phyloP scores from a whole-genome alignment of 2,888 invertebrate genomes.

The Harpalus rubripes region DNA sequence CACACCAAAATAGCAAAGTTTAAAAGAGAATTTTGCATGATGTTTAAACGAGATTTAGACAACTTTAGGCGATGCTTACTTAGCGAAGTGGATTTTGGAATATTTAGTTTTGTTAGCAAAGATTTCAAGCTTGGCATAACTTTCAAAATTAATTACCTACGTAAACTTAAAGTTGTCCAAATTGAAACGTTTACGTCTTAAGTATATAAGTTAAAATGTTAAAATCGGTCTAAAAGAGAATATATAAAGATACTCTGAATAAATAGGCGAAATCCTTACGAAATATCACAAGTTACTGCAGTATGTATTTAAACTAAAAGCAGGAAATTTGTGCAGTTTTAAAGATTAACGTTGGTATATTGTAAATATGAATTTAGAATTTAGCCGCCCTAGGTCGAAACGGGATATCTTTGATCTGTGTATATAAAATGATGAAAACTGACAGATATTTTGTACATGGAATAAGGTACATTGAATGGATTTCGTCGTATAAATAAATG shows the following conservation, averaged over 20 bases:
- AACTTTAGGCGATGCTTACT: constrained; percentile 1
- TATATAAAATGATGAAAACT: no score
- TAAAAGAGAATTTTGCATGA: not conserved
- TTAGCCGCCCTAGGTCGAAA: no score
- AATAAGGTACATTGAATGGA: no score
- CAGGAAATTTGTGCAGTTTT: no score
- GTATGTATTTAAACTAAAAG: no score
- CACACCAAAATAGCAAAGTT: no score
- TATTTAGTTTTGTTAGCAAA: not conserved
- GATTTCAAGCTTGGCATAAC: not conserved
- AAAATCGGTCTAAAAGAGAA: not conserved
- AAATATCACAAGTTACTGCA: no score
- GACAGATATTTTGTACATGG: no score
- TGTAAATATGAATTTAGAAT: no score
- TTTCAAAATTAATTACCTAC: constrained; percentile 43
- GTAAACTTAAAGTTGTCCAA: not conserved
- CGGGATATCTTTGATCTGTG: no score
- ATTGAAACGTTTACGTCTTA: constrained; percentile 19
- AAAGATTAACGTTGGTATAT: no score
- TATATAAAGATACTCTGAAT: not conserved
- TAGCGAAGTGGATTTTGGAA: constrained; percentile 18
- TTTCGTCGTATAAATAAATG: not conserved
- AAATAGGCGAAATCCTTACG: no score
- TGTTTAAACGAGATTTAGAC: constrained; percentile 5
- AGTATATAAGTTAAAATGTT: not conserved